Base-by-base conservation (phyloP, 2,113 vertebrate species). In the Lepisosteus oculatus region DNA sequence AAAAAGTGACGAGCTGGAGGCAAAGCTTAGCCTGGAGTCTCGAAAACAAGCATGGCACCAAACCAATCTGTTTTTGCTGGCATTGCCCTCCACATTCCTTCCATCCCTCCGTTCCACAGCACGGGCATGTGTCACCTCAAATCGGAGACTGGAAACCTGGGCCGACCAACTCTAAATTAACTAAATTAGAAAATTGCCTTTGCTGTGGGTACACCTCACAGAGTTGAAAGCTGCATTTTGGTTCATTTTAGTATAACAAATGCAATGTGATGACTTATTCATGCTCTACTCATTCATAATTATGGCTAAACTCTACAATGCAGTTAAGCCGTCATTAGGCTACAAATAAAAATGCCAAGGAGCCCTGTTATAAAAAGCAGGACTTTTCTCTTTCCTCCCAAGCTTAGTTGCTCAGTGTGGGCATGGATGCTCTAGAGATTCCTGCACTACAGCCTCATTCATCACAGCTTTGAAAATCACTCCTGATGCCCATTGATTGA, bases 271-370 rank as follows among this genome's bases (percentile, higher is more conserved):
- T 89, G 80, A 87, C 85, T 88, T 88, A 90, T 88, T 86, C 80
- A 89, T 90, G 83, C 77, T 8, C 65, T 87, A 89, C 87, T 85
- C 87, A 90, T 89, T 90, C 86, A 90, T 87, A 88, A 89, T 87
- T 80, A 87, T 81, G 75, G 78, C 74, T 68, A 76, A 81, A 83
- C 83, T 80, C 82, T 68, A 71, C 56, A 29, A 68, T 57, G 70
- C 61, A 78, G 72, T 73, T 61, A 73, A 73, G 66, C 71, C 57
- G 51, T 72, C 55, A 61, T 66, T 59, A 17, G 29, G 29, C 29
- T 29, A 29, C 29, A 29, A 29, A 29, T 29, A 29, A 29, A 29
- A 29, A 29, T 29, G 29, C 29, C 29, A 29, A 29, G 29, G 1
- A 29, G 29, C 29, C 29, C 29, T 29, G 29, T 29, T 29, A 29